Conservation (phyloP, 2,797 vertebrate species). For the Coreius guichenoti region DNA sequence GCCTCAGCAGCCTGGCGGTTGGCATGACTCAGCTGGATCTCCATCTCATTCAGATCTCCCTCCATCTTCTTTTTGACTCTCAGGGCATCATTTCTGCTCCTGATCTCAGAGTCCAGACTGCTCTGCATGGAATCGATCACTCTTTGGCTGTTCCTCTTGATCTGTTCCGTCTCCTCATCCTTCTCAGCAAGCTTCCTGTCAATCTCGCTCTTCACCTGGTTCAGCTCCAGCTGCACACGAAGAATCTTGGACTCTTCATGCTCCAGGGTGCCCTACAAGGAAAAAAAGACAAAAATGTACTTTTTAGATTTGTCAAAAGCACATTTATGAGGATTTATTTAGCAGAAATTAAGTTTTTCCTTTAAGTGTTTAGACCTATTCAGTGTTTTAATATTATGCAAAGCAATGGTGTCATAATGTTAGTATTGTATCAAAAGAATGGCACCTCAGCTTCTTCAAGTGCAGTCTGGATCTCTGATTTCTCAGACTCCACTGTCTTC, state of each 20-base stretch:
- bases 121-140: constrained; percentile 85
- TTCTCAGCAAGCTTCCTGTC: constrained; percentile 87
- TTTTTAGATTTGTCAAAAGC: too few relatives aligned
- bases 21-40: constrained; percentile 86
- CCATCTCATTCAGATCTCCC: constrained; percentile 86
- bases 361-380: constrained; percentile 52
- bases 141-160: constrained; percentile 88
- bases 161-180: constrained; percentile 89
- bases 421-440: neutral
- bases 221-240: constrained; percentile 86
- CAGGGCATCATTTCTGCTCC: constrained; percentile 87
- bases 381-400: neutral
- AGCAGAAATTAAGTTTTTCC: constrained; percentile 66
- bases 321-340: neutral
- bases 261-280: constrained; percentile 80
- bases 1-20: constrained; percentile 83
- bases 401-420: neutral
- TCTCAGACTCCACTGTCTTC: constrained; percentile 85
- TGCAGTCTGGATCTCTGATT: constrained; percentile 83
- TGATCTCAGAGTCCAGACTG: constrained; percentile 83
- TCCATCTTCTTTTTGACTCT: constrained; percentile 71
- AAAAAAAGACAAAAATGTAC: too few relatives aligned
- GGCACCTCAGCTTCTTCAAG: constrained; percentile 82
- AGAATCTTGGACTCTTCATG: constrained; percentile 90
- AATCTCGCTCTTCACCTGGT: constrained; percentile 85